Evolutionary conservation across 2,113 vertebrate species (phyloP).

Genomic region (Bettongia penicillata): DNA sequence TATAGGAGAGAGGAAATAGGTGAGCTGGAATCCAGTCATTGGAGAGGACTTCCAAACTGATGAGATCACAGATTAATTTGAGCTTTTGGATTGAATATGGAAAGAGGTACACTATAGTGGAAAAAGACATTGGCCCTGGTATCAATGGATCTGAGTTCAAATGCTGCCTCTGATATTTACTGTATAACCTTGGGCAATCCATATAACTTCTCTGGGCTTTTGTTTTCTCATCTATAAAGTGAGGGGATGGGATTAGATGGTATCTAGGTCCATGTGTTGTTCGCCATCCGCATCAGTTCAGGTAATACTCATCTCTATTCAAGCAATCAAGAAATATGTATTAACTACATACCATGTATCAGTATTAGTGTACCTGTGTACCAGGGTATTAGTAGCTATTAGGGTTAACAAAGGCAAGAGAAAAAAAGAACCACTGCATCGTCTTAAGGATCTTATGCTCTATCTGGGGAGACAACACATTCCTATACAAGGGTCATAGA

Average conservation of each 20-base stretch:
- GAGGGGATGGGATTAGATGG: no score
- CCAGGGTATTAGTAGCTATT: no score
- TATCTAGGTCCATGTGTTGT: no score
- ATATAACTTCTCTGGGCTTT: no score
- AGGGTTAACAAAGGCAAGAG: not conserved
- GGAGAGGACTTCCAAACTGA: not conserved
- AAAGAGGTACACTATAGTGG: not conserved
- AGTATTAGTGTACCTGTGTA: not conserved
- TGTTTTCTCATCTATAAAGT: no score
- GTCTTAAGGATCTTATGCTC: not conserved
- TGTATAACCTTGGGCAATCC: no score
- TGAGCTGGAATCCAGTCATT: not conserved
- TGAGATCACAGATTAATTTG: not conserved
- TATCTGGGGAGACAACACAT: no score
- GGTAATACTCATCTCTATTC: no score
- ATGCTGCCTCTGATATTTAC: no score
- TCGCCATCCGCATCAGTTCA: no score
- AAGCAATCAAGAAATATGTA: not conserved
- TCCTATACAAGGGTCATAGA: no score
- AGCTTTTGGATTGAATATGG: not conserved
- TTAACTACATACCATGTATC: not conserved
- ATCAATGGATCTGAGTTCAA: not conserved
- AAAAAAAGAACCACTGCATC: not conserved
- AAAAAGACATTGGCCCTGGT: not conserved
- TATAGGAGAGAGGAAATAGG: not conserved